Evolutionary conservation across 1,140 invertebrate genomes (phyloP).

Genomic region (Apis cerana): DNA sequence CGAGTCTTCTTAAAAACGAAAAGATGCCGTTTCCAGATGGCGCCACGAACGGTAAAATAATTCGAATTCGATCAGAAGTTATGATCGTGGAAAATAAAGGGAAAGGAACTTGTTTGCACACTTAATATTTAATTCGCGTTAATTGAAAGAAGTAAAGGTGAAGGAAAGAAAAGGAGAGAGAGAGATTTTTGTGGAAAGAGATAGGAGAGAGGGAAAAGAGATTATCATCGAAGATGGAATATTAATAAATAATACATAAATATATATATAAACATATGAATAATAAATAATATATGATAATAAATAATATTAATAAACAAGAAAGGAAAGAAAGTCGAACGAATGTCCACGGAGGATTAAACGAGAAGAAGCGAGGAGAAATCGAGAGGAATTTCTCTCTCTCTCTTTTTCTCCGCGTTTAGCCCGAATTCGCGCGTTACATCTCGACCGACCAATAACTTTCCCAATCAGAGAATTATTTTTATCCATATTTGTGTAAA

Average conservation of each 20-base stretch:
- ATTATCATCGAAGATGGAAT: background rate
- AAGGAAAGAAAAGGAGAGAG: conserved; percentile 15
- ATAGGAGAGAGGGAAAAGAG: background rate
- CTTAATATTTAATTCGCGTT: too few species aligned
- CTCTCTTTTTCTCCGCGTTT: background rate
- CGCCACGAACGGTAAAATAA: too few species aligned
- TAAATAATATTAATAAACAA: too few species aligned
- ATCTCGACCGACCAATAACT: background rate
- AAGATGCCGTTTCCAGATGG: too few species aligned
- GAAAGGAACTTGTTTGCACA: background rate
- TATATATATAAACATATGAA: too few species aligned
- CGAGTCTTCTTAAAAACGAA: too few species aligned
- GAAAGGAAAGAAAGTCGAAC: conserved; percentile 10
- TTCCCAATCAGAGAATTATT: conserved; percentile 6
- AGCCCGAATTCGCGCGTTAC: background rate
- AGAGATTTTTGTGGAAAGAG: background rate
- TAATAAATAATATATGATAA: too few species aligned
- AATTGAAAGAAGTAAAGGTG: too few species aligned
- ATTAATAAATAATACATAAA: too few species aligned
- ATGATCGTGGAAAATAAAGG: background rate
- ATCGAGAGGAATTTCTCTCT: background rate
- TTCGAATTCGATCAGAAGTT: too few species aligned
- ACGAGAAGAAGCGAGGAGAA: background rate
- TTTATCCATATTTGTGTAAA: background rate
- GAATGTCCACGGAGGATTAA: conserved; percentile 54